A percentile compares a stretch with the other conserved stretches of the same genome.
Evolutionary conservation across 2,113 vertebrate species (phyloP).

Genomic region (Coregonus clupeaformis): DNA sequence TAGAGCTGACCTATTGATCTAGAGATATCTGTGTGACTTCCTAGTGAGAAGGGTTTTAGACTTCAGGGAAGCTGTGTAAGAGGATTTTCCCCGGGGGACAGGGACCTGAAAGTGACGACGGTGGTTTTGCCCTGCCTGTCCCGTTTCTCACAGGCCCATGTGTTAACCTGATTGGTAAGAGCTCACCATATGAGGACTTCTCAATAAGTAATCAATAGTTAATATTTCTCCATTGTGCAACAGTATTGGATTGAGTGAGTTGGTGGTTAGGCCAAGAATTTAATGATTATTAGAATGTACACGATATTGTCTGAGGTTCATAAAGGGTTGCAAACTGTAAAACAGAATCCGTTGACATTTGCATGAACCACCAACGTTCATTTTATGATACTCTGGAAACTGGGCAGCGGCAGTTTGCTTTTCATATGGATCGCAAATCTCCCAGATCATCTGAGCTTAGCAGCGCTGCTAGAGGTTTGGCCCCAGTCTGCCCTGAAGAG

Average conservation of each 20-base stretch:
- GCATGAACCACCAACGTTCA: constrained; percentile 33
- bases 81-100: constrained; percentile 58
- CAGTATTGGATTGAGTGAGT: background rate
- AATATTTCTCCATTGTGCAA: constrained; percentile 25
- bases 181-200: constrained; percentile 39
- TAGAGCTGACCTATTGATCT: constrained; percentile 18
- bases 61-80: constrained; percentile 60
- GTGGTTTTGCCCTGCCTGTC: constrained; percentile 40
- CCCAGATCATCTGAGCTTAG: constrained; percentile 62
- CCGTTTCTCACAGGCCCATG: constrained; percentile 61
- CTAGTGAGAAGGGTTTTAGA: constrained; percentile 39
- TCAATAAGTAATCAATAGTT: constrained; percentile 46
- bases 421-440: constrained; percentile 71
- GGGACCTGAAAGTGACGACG: constrained; percentile 37
- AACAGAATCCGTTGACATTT: constrained; percentile 48
- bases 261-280: background rate
- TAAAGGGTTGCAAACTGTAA: constrained; percentile 6
- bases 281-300: background rate
- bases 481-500: constrained; percentile 42
- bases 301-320: background rate
- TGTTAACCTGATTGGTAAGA: constrained; percentile 33
- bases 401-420: constrained; percentile 40
- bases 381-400: constrained; percentile 18
- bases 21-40: constrained; percentile 46
- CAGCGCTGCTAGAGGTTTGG: constrained; percentile 46